Conservation (phyloP, 1,140 invertebrate genomes). For the Anastrepha ludens region DNA sequence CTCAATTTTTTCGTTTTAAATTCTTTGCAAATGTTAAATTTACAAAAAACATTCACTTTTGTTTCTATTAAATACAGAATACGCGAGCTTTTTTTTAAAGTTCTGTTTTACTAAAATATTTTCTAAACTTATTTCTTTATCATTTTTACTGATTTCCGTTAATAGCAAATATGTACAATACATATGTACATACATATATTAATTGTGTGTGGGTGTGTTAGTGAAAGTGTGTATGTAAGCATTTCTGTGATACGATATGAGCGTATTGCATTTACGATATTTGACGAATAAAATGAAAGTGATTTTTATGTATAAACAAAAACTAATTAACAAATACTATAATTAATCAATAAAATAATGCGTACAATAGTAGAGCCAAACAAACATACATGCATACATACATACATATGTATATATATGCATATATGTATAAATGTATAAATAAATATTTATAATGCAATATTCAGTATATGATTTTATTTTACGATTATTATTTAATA, state of each 20-base stretch:
- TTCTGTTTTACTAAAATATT: neutral
- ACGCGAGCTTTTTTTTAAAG: neutral
- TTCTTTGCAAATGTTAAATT: too few relatives aligned
- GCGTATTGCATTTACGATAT: constrained; percentile 58
- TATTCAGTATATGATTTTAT: constrained; percentile 5
- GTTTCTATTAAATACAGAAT: too few relatives aligned
- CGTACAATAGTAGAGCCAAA: constrained; percentile 35
- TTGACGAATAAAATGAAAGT: constrained; percentile 9
- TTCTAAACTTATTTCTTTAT: neutral
- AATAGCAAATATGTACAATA: too few relatives aligned
- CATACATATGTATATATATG: neutral
- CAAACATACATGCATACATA: constrained; percentile 22
- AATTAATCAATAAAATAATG: constrained; percentile 11
- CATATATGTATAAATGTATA: neutral
- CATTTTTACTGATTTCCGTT: neutral
- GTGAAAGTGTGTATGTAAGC: constrained; percentile 59
- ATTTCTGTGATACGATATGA: constrained; percentile 74
- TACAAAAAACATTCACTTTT: too few relatives aligned
- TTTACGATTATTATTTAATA: neutral
- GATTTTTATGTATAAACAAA: constrained; percentile 29
- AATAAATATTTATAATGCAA: constrained; percentile 11
- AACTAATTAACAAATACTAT: neutral
- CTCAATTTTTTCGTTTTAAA: too few relatives aligned
- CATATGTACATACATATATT: too few relatives aligned
- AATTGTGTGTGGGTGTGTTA: neutral